A percentile compares a stretch with the other conserved stretches of the same genome.
Conservation (phyloP, 2,113 vertebrate species). For the Corapipo altera region DNA sequence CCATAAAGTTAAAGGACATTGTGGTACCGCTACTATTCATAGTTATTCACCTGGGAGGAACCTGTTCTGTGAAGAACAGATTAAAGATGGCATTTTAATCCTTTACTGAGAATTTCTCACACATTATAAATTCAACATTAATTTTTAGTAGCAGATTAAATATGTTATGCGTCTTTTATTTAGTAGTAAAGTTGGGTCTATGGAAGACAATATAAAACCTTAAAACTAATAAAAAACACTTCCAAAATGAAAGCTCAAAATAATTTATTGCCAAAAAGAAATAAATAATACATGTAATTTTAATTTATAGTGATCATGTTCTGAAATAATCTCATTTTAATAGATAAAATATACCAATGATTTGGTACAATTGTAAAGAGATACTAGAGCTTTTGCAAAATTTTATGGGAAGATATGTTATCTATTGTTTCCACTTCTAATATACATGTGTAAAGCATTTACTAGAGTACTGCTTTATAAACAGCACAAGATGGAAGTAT, state of each 20-base stretch:
- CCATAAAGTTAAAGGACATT: neutral
- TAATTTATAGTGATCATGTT: neutral
- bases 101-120: constrained; percentile 12
- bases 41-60: constrained; percentile 9
- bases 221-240: neutral
- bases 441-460: constrained; percentile 58
- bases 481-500: constrained; percentile 75
- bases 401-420: constrained; percentile 20
- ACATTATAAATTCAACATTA: neutral
- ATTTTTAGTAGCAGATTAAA: constrained; percentile 1
- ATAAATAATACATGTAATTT: neutral
- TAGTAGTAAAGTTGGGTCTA: neutral
- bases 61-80: neutral
- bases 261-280: neutral
- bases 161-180: neutral
- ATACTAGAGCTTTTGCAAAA: neutral
- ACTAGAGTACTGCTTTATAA: constrained; percentile 56
- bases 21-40: neutral
- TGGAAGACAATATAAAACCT: neutral
- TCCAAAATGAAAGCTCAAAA: neutral
- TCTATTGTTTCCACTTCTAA: constrained; percentile 40
- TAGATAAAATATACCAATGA: neutral
- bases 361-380: neutral
- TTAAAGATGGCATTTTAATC: constrained; percentile 17
- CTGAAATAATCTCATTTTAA: neutral